Base-by-base conservation (phyloP, 2,113 vertebrate species). In the Connochaetes taurinus region DNA sequence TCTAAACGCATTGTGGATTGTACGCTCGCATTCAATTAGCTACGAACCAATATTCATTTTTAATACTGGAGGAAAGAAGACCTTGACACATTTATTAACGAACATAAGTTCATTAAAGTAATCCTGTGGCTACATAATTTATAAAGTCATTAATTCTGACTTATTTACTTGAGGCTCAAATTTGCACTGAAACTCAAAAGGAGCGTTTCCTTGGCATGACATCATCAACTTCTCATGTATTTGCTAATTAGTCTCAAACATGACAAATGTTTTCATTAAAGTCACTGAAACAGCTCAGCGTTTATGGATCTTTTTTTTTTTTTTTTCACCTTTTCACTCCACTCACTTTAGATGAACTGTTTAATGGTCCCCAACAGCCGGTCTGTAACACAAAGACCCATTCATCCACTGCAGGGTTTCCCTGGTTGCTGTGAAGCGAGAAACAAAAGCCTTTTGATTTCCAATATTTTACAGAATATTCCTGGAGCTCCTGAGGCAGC, bases 201-300 rank as follows among this genome's bases (percentile, higher is more conserved):
- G n/a, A 16, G 23, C 19, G 40, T 83, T 89, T 96, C 36, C 14
- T 31, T 8, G 78, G 58, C 27, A 23, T 1, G 17, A 45, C 67
- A 64, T 92, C 52, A 94, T 60, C 58, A 88, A 92, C n/a, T 62
- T 67, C 90, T 62, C 58, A 58, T 71, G 85, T 95, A 83, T 95
- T 94, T 80, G 64, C 60, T 95, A 62, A 96, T 97, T 94, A 94
- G 91, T 87, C 87, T 81, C 31, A 47, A 29, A 80, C 60, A 60
- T 96, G 95, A 95, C n/a, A 92, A 90, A 97, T 62, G 87, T 74
- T 92, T 96, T 97, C 57, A 92, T 97, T 94, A 96, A 97, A 97
- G 58, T 29, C 80, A 21, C 57, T 57, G 40, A 40, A 64, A 89
- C 40, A 11, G 36, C 57, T 57, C 33, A 40, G 47, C 83, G 4